Evolutionary conservation across 2,888 invertebrate genomes (phyloP).

Genomic region (Melolontha melolontha): DNA sequence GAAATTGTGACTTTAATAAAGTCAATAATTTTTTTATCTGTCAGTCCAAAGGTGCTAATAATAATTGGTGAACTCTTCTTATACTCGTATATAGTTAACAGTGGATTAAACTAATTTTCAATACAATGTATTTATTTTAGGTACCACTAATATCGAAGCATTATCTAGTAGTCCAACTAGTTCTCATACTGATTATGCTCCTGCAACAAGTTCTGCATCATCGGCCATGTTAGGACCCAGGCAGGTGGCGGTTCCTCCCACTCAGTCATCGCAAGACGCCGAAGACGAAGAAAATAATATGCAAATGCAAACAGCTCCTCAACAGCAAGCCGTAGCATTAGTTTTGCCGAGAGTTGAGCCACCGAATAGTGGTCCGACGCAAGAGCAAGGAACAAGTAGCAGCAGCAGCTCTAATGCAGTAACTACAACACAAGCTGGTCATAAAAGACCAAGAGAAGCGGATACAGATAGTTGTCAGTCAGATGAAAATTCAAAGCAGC

Average conservation of each 20-base stretch:
- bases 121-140: slow-evolving; percentile 47
- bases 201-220: slow-evolving; percentile 79
- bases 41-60: too few species aligned
- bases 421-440: slow-evolving; percentile 74
- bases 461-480: slow-evolving; percentile 68
- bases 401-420: slow-evolving; percentile 75
- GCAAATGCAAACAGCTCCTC: slow-evolving; percentile 60
- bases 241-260: slow-evolving; percentile 76
- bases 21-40: too few species aligned
- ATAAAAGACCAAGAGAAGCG: slow-evolving; percentile 72
- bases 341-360: slow-evolving; percentile 79
- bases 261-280: slow-evolving; percentile 69
- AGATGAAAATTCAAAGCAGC: slow-evolving; percentile 66
- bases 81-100: too few species aligned
- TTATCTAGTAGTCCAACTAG: slow-evolving; percentile 79
- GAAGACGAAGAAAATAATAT: slow-evolving; percentile 66
- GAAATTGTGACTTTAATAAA: too few species aligned
- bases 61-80: too few species aligned
- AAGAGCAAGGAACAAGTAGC: slow-evolving; percentile 62
- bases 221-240: slow-evolving; percentile 60
- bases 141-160: slow-evolving; percentile 65
- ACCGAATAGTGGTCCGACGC: slow-evolving; percentile 65
- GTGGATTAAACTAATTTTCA: too few species aligned
- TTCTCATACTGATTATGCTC: slow-evolving; percentile 86
- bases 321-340: slow-evolving; percentile 76